Percentiles rank a stretch among this genome's conserved stretches.
phyloP scores from a whole-genome alignment of 2,797 vertebrate species.

The Leptatherina wallacei region DNA sequence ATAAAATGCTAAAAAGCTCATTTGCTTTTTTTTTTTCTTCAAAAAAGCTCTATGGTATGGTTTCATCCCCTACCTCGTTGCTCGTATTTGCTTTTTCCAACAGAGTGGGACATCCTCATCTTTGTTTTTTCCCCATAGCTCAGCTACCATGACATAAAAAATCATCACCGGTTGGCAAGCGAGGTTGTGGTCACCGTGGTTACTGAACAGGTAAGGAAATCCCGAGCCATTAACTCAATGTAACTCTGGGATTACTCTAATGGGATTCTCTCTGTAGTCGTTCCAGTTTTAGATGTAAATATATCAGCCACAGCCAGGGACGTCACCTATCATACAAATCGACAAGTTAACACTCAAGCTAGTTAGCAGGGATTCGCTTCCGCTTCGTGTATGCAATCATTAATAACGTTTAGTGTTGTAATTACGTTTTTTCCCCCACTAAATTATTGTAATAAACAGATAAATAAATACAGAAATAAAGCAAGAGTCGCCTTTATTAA shows the following conservation, averaged over 20 bases:
- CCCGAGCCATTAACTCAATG: rapidly evolving
- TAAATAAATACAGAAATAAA: neutral
- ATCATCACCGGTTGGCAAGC: neutral
- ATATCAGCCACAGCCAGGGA: neutral
- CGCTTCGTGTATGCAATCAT: neutral
- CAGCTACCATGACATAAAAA: slow-evolving; percentile 9
- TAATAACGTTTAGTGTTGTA: neutral
- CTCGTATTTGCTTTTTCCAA: neutral
- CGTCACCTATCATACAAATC: neutral
- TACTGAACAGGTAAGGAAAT: neutral
- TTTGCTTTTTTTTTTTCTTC: too few relatives aligned
- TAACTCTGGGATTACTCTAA: rapidly evolving
- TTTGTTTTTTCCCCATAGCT: rapidly evolving
- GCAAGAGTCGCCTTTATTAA: neutral
- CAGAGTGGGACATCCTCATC: slow-evolving; percentile 28
- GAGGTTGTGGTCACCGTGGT: neutral
- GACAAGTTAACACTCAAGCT: neutral
- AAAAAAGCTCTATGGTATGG: too few relatives aligned
- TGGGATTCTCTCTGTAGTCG: too few relatives aligned
- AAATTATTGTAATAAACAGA: neutral
- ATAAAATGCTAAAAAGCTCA: too few relatives aligned
- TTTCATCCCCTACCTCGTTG: neutral
- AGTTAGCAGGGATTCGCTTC: neutral
- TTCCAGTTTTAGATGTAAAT: neutral
- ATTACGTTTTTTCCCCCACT: neutral